These are phyloP conservation scores for Serilophus lunatus DNA, from an alignment of 2,113 vertebrate species.

Conservation along the genomic window DNA sequence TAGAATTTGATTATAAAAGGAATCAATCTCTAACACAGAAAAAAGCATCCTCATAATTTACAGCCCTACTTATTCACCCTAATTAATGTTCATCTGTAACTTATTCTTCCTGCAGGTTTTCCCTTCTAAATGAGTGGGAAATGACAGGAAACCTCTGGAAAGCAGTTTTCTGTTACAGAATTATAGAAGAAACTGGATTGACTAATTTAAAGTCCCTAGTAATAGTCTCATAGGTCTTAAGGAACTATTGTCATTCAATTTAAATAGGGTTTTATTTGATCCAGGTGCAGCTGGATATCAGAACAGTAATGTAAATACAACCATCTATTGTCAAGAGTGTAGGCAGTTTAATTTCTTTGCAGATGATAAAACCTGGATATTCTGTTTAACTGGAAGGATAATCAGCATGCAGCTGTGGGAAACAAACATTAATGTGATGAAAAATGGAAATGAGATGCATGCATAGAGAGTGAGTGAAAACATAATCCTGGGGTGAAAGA, in stretches of 20 bases:
- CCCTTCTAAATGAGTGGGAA: conserved; percentile 9
- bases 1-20: neutral
- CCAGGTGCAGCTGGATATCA: conserved; percentile 43
- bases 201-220: neutral
- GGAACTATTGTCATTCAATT: conserved; percentile 29
- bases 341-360: conserved; percentile 26
- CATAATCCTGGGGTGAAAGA: neutral
- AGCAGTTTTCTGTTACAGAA: neutral
- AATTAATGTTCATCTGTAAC: conserved; percentile 31
- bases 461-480: neutral
- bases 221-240: conserved; percentile 7
- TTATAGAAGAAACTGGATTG: neutral
- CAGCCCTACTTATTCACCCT: conserved; percentile 19
- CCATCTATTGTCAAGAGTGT: neutral
- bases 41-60: conserved; percentile 38
- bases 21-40: neutral
- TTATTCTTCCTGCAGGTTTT: conserved; percentile 19
- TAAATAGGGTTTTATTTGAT: conserved; percentile 37
- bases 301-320: conserved; percentile 16
- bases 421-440: conserved; percentile 3
- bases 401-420: neutral
- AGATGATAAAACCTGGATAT: conserved; percentile 4
- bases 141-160: neutral
- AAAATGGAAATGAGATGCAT: neutral
- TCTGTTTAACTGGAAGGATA: conserved; percentile 40